Evolutionary conservation across 2,797 vertebrate species (phyloP).

Genomic region (Sebastes iracundus): DNA sequence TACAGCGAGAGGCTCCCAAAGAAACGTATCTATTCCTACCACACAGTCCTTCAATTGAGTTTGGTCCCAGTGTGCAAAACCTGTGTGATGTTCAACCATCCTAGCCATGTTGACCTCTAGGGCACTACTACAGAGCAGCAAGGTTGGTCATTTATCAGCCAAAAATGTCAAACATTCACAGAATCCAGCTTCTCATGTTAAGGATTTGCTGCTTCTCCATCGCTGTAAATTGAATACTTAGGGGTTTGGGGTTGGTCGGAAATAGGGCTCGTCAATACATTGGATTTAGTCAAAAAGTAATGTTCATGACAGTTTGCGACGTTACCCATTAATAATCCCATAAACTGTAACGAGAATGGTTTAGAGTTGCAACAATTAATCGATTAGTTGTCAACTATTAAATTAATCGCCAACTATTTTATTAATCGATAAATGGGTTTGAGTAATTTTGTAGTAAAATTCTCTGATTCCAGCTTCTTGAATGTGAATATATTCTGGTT

Average conservation of each 20-base stretch:
- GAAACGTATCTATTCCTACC: background rate
- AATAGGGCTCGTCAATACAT: too few species aligned
- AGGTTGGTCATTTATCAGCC: background rate
- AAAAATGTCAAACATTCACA: conserved; percentile 1
- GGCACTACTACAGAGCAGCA: background rate
- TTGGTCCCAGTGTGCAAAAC: background rate
- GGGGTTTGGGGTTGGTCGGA: background rate
- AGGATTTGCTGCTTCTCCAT: background rate
- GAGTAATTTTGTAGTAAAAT: too few species aligned
- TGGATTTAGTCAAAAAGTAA: too few species aligned
- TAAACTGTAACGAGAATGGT: too few species aligned
- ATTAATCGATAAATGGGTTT: rapidly evolving
- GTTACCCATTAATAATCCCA: too few species aligned
- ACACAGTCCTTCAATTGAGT: background rate
- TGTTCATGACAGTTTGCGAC: too few species aligned
- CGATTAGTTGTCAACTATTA: too few species aligned
- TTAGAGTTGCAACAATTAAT: too few species aligned
- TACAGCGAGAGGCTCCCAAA: background rate
- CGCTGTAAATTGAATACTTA: background rate
- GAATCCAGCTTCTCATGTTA: background rate
- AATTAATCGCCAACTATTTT: too few species aligned
- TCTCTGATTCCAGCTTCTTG: too few species aligned
- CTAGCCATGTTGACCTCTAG: background rate
- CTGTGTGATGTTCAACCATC: background rate
- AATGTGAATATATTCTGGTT: too few species aligned